Evolutionary conservation across 2,113 vertebrate genomes (phyloP).

Genomic region (Saguinus midas): DNA sequence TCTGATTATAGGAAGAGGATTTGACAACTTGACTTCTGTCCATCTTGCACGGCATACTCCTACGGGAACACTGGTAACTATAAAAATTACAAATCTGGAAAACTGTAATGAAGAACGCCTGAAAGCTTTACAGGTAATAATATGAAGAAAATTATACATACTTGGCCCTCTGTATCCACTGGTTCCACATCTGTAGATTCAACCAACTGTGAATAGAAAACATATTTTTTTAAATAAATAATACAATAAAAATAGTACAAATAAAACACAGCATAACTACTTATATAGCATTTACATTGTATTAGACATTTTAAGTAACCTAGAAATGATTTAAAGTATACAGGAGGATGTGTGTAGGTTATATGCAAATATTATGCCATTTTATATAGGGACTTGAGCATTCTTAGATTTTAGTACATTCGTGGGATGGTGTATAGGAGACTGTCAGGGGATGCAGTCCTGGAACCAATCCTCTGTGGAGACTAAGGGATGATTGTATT

Average conservation of each 20-base stretch:
- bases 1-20: slow-evolving; percentile 90
- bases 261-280: background rate
- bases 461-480: background rate
- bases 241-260: background rate
- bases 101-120: slow-evolving; percentile 95
- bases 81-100: slow-evolving; percentile 96
- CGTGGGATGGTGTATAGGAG: too few species aligned
- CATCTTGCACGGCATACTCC: slow-evolving; percentile 93
- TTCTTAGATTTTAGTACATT: background rate
- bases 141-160: background rate
- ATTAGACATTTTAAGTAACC: background rate
- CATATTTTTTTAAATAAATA: background rate
- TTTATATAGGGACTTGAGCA: background rate
- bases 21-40: slow-evolving; percentile 94
- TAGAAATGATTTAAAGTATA: background rate
- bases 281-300: background rate
- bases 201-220: background rate
- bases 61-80: slow-evolving; percentile 90
- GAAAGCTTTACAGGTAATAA: slow-evolving; percentile 92
- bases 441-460: background rate
- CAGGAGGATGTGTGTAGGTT: background rate
- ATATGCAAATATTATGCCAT: background rate
- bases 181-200: background rate
- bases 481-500: background rate
- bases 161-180: background rate